Percentiles rank a stretch among this genome's conserved stretches.
Evolutionary conservation across 2,113 vertebrate genomes (phyloP).

Genomic region (Trochalopteron elliotii): DNA sequence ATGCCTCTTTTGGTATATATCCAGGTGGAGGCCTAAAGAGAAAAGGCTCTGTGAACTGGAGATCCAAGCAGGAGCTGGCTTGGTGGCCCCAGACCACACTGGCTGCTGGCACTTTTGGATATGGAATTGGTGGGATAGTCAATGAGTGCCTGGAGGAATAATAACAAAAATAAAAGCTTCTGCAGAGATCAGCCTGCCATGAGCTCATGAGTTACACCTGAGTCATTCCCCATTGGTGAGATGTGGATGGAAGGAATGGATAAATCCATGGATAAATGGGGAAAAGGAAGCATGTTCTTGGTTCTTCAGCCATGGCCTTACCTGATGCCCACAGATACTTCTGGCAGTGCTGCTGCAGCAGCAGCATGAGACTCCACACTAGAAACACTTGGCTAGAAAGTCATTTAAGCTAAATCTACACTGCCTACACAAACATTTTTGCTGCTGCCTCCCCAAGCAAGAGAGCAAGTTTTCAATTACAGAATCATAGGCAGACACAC

Average conservation of each 20-base stretch:
- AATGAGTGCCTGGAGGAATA: neutral
- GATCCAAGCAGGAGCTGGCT: neutral
- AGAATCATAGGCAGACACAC: neutral
- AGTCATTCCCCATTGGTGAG: neutral
- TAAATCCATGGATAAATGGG: neutral
- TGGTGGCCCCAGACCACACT: neutral
- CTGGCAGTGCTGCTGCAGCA: neutral
- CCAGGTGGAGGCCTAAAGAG: neutral
- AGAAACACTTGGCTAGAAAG: neutral
- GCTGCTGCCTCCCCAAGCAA: neutral
- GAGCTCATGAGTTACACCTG: fast-evolving
- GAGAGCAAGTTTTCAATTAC: neutral
- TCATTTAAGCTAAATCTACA: too few relatives aligned
- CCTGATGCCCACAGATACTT: neutral
- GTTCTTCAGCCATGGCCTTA: neutral
- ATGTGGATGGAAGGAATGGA: neutral
- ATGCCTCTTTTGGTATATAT: neutral
- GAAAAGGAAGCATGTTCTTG: neutral
- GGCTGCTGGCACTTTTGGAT: neutral
- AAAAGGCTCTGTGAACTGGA: neutral
- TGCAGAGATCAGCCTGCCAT: neutral
- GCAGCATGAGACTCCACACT: fast-evolving
- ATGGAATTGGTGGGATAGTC: neutral
- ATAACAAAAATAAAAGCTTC: neutral
- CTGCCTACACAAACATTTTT: neutral